phyloP scores from a whole-genome alignment of 2,797 vertebrate species.

The Mionectes olivaceus region DNA sequence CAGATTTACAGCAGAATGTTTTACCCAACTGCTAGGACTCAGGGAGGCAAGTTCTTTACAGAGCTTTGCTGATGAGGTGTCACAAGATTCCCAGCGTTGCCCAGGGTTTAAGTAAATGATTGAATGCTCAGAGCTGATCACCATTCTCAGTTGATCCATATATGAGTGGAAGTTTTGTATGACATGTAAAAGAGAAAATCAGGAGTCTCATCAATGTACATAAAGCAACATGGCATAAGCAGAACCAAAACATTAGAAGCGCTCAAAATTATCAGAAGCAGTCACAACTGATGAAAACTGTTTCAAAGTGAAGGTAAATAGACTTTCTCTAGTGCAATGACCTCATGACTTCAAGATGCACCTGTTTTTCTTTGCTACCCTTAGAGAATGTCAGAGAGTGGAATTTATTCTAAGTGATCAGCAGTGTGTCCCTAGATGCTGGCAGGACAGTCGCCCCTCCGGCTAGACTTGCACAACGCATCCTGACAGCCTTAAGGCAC shows the following conservation, averaged over 20 bases:
- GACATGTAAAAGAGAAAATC: background rate
- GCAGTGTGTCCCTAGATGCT: background rate
- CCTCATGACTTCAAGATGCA: fast-evolving
- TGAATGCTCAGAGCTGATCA: background rate
- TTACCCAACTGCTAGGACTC: background rate
- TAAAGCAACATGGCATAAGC: background rate
- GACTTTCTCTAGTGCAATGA: background rate
- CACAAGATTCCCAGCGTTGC: background rate
- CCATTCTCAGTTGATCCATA: background rate
- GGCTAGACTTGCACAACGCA: background rate
- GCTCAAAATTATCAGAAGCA: background rate
- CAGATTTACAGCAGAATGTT: background rate
- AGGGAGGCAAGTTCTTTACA: background rate
- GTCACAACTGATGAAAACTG: background rate
- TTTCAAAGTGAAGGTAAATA: background rate
- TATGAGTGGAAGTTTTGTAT: background rate
- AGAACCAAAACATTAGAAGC: background rate
- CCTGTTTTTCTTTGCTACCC: background rate
- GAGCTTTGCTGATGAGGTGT: background rate
- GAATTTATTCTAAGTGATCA: background rate
- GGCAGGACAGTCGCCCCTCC: background rate
- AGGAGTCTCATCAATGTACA: background rate
- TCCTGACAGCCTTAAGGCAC: background rate
- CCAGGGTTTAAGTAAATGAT: background rate
- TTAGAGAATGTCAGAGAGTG: background rate